Base-by-base conservation (phyloP, 2,888 invertebrate genomes). In the Ischnura elegans region DNA sequence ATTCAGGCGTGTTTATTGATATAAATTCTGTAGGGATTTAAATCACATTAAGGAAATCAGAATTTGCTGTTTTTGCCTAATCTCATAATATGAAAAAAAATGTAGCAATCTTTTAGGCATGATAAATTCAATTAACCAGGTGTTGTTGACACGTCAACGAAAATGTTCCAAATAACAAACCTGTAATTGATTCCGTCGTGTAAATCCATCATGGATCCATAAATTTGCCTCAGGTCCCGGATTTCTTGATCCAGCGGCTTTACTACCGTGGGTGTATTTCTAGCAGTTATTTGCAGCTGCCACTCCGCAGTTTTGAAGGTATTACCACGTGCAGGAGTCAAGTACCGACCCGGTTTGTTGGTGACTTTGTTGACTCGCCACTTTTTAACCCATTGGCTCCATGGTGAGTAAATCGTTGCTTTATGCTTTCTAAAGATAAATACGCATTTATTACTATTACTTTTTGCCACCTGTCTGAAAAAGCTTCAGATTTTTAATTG, bases 111-210 rank as follows among this genome's bases (percentile, higher is more conserved):
- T 25, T 61, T n/a, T 4, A n/a, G n/a, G n/a, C n/a, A n/a, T 61
- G n/a, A 61, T 19, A 21, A 3, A 5, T 61, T 61, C 61, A 47
- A 51, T 51, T 2, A 51, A 19, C 16, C 21, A 4, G n/a, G n/a
- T n/a, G 16, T 2, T 4, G n/a, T 61, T 19, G n/a, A n/a, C 47
- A 47, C 47, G 29, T 46, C 45, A 45, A 87, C 8, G 51, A 46
- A 87, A 36, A 46, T 87, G 10, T n/a, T 43, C 21, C 16, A 87
- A 51, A 29, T 36, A 2, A 55, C 55, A 21, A 36, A 90, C 90
- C 90, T 61, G 55, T n/a, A 25, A 61, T 90, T 90, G 55, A 90
- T 90, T 66, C 90, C 90, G 61, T 90, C 90, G n/a, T 90, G 61
- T 13, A 90, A 61, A 43, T 90, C 90, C 90, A 90, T 90, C 90